Evolutionary conservation across 2,888 invertebrate species (phyloP).

Genomic region (Poecilus cupreus): DNA sequence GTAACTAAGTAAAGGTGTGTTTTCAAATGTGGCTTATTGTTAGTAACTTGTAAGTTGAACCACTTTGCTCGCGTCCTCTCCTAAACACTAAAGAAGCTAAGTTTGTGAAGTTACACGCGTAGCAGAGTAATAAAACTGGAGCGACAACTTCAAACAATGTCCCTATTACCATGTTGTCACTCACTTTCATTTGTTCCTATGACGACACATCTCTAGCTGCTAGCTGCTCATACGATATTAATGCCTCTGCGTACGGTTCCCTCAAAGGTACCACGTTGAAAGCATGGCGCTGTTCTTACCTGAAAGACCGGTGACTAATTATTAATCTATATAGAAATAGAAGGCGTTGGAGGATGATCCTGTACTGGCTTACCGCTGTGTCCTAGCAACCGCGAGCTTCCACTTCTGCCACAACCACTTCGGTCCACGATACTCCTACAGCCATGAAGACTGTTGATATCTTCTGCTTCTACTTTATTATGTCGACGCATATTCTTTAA

Average conservation of each 20-base stretch:
- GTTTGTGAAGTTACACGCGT: not conserved
- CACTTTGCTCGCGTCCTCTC: too few species aligned
- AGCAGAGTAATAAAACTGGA: not conserved
- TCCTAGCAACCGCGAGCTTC: constrained; percentile 16
- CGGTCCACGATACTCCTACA: too few species aligned
- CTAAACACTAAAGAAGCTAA: not conserved
- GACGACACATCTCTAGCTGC: constrained; percentile 1
- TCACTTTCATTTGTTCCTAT: constrained; percentile 28
- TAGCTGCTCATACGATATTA: constrained; percentile 14
- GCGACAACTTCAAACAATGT: not conserved
- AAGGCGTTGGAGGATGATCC: not conserved
- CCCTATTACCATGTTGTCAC: constrained; percentile 23
- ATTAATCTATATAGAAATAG: constrained; percentile 31
- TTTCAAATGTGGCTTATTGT: too few species aligned
- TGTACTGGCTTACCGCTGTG: not conserved
- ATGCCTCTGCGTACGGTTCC: not conserved
- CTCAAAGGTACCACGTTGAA: constrained; percentile 16
- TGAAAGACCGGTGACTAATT: not conserved
- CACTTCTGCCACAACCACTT: too few species aligned
- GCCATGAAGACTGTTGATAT: too few species aligned
- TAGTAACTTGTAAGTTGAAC: too few species aligned
- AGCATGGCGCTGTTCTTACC: constrained; percentile 14
- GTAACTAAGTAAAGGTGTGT: too few species aligned
- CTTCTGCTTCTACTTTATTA: too few species aligned
- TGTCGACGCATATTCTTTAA: too few species aligned